Base-by-base conservation (phyloP, 2,888 invertebrate genomes). In the Osedax frankpressi region DNA sequence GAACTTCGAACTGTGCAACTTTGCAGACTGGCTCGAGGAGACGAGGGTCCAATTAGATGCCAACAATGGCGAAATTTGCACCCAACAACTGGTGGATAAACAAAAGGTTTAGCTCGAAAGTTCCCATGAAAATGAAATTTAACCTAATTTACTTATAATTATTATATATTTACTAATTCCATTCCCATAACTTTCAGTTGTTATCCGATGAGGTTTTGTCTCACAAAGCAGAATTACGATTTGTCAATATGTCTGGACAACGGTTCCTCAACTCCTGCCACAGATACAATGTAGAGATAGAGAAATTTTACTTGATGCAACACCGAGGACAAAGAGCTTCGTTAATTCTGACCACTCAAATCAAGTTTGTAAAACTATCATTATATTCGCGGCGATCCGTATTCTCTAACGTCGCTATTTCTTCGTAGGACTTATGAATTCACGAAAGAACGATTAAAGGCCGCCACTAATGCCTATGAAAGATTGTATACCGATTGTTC, bases 211-310 rank as follows among this genome's bases (percentile, higher is more conserved):
- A 83, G 59, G 93, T 96, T 1, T 93, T 95, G 81, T 91, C 93
- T 0, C 95, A 95, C 82, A 94, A 95, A 84, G 96, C 94, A 0
- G 96, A 96, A 85, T 86, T 95, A 30, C 87, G 95, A 74, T 96
- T 95, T 85, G 93, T 96, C 78, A 93, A 93, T 1, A 94, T 95
- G 92, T 90, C 94, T 0, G 93, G 93, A 0, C 94, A 94, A 86
- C 94, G 94, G 85, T 95, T 94, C 83, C 90, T 94, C 28, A 94
- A 6, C 19, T 11, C 44, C 44, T 44, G 44, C 19, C 44, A 11
- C 11, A 6, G 44, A 44, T 44, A 44, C 44, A 44, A 44, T 19
- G 19, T 19, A 6, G 19, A 6, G 6, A 11, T 44, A 44, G 44
- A 44, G 19, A 44, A 44, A 6, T 44, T 44, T 19, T 11, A 11